Conservation (phyloP, 2,113 vertebrate genomes). For the Nycticryphes semicollaris region DNA sequence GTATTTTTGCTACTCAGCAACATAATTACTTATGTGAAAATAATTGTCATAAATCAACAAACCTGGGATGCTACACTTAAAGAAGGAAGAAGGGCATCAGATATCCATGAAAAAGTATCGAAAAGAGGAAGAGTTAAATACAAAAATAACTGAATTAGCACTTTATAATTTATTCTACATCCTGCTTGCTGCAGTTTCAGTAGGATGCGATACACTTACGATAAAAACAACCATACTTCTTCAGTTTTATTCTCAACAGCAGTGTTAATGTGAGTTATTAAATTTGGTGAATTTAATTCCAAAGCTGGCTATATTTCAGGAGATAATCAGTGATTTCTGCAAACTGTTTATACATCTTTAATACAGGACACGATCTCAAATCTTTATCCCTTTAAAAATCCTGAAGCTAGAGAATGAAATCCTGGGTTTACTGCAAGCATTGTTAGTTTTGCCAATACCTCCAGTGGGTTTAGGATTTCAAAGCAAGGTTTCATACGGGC, state of each 20-base stretch:
- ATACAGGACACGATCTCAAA: background rate
- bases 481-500: background rate
- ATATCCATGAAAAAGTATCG: background rate
- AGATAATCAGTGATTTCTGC: background rate
- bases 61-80: background rate
- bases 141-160: background rate
- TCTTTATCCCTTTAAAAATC: background rate
- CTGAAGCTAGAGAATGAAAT: background rate
- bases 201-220: background rate
- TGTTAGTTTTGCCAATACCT: background rate
- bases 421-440: background rate
- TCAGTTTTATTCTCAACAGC: background rate
- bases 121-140: background rate
- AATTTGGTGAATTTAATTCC: background rate
- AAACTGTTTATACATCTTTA: background rate
- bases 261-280: background rate
- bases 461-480: background rate
- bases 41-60: background rate
- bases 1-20: background rate
- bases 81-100: accelerated
- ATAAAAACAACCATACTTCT: background rate
- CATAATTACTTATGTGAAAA: background rate
- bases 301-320: background rate
- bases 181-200: background rate
- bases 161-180: background rate